phyloP scores from a whole-genome alignment of 2,113 vertebrate genomes.

The Phoenicopterus ruber region DNA sequence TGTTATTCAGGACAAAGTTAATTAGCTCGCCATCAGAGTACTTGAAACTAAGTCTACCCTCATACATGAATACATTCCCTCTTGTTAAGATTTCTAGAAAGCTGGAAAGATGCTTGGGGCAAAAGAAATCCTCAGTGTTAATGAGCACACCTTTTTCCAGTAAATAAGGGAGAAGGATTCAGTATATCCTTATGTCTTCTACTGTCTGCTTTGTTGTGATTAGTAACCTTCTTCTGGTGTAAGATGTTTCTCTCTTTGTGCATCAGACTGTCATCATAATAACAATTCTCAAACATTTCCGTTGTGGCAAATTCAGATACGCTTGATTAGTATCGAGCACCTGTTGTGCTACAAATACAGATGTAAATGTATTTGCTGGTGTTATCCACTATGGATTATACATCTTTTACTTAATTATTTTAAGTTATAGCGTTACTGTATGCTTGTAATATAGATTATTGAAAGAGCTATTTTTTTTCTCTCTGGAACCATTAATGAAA shows the following conservation, averaged over 20 bases:
- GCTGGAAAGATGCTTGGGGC: background rate
- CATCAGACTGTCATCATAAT: background rate
- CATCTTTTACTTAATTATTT: background rate
- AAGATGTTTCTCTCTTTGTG: background rate
- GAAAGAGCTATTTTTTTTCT: background rate
- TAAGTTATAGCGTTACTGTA: background rate
- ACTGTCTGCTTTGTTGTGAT: background rate
- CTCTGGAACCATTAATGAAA: background rate
- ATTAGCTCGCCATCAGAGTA: background rate
- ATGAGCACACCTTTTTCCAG: background rate
- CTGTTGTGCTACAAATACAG: background rate
- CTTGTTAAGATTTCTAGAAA: background rate
- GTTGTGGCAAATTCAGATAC: background rate
- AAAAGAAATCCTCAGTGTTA: background rate
- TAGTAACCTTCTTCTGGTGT: background rate
- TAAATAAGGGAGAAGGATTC: background rate
- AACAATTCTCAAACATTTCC: background rate
- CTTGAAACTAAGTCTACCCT: background rate
- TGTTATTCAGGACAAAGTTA: background rate
- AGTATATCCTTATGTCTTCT: background rate
- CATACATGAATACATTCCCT: background rate
- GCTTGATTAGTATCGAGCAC: background rate
- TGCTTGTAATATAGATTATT: background rate
- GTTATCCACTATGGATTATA: background rate
- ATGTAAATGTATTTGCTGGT: background rate